Conservation (phyloP, 2,113 vertebrate genomes). For the Thamnaconus septentrionalis region DNA sequence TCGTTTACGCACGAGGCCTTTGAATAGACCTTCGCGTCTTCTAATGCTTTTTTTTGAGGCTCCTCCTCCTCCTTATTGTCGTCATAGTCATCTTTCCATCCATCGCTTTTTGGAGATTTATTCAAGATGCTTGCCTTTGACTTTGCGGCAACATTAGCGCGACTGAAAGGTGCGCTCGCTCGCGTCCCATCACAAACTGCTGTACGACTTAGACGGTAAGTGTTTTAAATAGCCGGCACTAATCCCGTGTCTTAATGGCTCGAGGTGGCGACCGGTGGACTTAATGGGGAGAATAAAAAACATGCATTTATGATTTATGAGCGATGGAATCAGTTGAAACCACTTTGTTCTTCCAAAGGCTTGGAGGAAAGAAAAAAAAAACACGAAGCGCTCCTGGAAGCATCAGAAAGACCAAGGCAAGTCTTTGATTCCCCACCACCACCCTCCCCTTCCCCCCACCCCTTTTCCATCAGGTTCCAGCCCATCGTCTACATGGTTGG, state of each 20-base stretch:
- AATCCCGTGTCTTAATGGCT: too few species aligned
- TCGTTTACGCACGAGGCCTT: slow-evolving; percentile 35
- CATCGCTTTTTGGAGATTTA: slow-evolving; percentile 1
- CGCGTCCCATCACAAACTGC: too few species aligned
- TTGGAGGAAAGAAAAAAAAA: neutral
- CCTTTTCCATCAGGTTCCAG: neutral
- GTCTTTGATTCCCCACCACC: neutral
- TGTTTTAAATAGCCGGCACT: too few species aligned
- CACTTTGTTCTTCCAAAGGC: slow-evolving; percentile 14
- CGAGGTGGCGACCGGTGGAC: too few species aligned
- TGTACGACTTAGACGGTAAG: too few species aligned
- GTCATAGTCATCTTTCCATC: neutral
- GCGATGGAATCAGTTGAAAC: slow-evolving; percentile 29
- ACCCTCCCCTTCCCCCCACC: slow-evolving; percentile 3
- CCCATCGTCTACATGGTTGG: slow-evolving; percentile 31
- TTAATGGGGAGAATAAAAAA: too few species aligned
- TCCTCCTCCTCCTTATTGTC: slow-evolving; percentile 13
- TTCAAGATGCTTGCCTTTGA: too few species aligned
- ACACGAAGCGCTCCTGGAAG: too few species aligned
- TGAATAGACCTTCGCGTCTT: slow-evolving; percentile 30
- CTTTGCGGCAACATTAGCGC: too few species aligned
- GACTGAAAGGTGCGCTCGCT: too few species aligned
- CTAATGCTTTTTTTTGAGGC: slow-evolving; percentile 6
- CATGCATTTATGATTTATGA: slow-evolving; percentile 21
- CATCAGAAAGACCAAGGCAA: too few species aligned